Conservation (phyloP, 1,140 invertebrate genomes). For the Zaprionus capensis region DNA sequence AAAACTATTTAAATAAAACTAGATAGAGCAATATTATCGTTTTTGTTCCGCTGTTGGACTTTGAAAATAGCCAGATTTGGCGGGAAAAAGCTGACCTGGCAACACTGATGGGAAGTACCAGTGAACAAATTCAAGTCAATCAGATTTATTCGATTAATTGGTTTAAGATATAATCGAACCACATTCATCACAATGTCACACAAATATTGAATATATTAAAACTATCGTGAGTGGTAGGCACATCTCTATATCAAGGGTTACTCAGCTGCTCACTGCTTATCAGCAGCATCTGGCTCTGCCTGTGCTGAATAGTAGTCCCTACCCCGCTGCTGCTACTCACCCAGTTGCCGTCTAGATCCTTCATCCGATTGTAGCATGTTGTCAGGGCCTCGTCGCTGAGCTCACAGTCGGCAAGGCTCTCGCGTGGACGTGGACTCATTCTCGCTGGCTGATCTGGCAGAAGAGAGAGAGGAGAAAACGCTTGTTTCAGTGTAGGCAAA, state of each 20-base stretch:
- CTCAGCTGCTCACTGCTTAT: not conserved
- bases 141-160: too few relatives aligned
- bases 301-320: not conserved
- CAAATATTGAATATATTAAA: too few relatives aligned
- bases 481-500: not conserved
- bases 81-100: too few relatives aligned
- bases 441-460: not conserved
- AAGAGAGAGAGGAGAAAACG: not conserved
- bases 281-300: not conserved
- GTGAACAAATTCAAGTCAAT: too few relatives aligned
- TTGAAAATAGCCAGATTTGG: too few relatives aligned
- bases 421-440: constrained; percentile 64
- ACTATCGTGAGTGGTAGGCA: too few relatives aligned
- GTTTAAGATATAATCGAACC: too few relatives aligned
- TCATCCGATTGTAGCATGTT: constrained; percentile 45
- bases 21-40: too few relatives aligned
- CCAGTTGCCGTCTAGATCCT: constrained; percentile 33
- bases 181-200: too few relatives aligned
- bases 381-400: constrained; percentile 20
- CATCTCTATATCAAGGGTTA: not conserved
- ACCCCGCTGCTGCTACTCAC: constrained; percentile 7
- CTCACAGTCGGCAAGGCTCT: constrained; percentile 38
- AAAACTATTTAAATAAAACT: too few relatives aligned
- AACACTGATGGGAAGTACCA: too few relatives aligned
- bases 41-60: too few relatives aligned